Evolutionary conservation across 2,797 vertebrate genomes (phyloP), one percentile per base, ranked within the genome.

Genomic region (Carduelis carduelis): DNA sequence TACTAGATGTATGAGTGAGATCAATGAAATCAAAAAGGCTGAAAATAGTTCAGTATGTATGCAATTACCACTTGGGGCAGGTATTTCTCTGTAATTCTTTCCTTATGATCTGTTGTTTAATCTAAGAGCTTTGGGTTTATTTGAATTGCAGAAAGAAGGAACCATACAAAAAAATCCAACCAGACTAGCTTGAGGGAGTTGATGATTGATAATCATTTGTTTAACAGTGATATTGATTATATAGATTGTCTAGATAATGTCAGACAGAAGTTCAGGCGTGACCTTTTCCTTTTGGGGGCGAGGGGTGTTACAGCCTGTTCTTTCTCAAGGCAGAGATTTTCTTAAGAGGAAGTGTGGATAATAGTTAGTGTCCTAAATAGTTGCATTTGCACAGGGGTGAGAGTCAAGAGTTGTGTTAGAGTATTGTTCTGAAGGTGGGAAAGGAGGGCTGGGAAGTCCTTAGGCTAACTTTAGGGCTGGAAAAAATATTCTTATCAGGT

Each of bases 181-280:
- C 34, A 71, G 47, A 20, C 43, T 72, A 57, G 61, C 41, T 35
- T n/a, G 46, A 71, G 46, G 35, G 50, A 11, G 8, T 24, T 90
- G 69, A 14, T 87, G 80, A 78, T 71, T 83, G 79, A 77, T 88
- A 93, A 93, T 88, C 1, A 57, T 88, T 91, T 95, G 41, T 85
- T 90, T 93, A 88, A 64, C 83, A 81, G 57, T 81, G 86, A 41
- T 92, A 83, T 80, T 59, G 89, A 81, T 88, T 83, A 56, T 83
- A 81, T 55, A 52, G 72, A 39, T 77, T 47, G 64, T 83, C 60
- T 63, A 56, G 72, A 57, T 83, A 63, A 66, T 4, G 4, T 70
- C 72, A 63, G 53, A 52, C 49, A 57, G 68, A 88, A 66, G 41
- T 81, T 92, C 32, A 92, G 44, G 35, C 26, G 5, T 70, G 65